A percentile compares a stretch with the other conserved stretches of the same genome.
phyloP scores from a whole-genome alignment of 2,888 invertebrate species.

The Cephus sareptanus region DNA sequence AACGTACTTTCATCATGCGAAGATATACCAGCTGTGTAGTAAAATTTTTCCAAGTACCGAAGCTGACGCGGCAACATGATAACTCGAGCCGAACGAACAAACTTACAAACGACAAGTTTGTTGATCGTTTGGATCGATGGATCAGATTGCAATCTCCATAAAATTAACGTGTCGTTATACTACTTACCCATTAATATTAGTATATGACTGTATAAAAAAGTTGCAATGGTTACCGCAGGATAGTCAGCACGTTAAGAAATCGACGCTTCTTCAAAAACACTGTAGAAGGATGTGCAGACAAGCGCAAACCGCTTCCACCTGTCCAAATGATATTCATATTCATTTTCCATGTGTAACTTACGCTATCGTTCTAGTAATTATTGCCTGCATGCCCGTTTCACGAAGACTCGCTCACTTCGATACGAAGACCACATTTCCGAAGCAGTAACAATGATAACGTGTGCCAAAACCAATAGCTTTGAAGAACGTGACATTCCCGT shows the following conservation, averaged over 20 bases:
- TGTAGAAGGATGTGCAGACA: constrained; percentile 12
- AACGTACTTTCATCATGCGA: neutral
- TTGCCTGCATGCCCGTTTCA: constrained; percentile 42
- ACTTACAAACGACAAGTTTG: constrained; percentile 61
- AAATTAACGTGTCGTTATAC: neutral
- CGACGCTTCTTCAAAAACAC: neutral
- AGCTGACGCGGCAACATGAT: constrained; percentile 43
- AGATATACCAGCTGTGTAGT: neutral
- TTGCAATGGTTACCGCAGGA: neutral
- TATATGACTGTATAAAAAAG: neutral
- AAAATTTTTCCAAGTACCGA: neutral
- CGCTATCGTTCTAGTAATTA: constrained; percentile 54
- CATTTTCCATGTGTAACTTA: constrained; percentile 41
- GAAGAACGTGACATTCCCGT: neutral
- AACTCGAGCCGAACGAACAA: constrained; percentile 67
- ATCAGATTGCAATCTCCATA: constrained; percentile 40
- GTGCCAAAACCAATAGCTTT: constrained; percentile 37
- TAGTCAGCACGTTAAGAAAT: neutral
- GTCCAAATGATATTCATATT: constrained; percentile 55
- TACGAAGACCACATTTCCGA: constrained; percentile 50
- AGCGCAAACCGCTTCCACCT: constrained; percentile 47
- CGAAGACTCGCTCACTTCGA: constrained; percentile 46
- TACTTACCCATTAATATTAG: neutral
- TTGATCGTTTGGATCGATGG: constrained; percentile 65
- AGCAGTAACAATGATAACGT: constrained; percentile 44